A percentile compares a stretch with the other conserved stretches of the same genome.
phyloP scores from a whole-genome alignment of 1,140 invertebrate species.

The Gonioctena quinquepunctata region DNA sequence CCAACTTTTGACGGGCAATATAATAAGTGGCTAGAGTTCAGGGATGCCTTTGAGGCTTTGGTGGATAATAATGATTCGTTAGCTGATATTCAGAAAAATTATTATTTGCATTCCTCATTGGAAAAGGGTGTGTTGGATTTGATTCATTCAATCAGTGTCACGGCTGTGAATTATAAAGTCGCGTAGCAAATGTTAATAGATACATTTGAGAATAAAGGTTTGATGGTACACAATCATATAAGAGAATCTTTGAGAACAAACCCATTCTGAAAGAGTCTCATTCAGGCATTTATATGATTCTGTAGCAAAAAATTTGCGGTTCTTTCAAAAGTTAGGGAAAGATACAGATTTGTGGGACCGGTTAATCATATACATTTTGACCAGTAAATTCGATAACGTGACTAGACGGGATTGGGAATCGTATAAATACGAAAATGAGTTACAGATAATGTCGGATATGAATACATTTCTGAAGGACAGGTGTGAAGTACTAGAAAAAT shows the following conservation, averaged over 20 bases:
- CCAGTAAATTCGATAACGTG: slow-evolving; percentile 7
- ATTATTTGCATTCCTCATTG: no score
- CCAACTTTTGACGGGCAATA: background rate
- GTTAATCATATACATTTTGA: slow-evolving; percentile 7
- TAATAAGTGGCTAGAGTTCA: background rate
- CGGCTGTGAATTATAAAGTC: slow-evolving; percentile 12
- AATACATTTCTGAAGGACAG: background rate
- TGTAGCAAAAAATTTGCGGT: background rate
- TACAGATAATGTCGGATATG: slow-evolving; percentile 7
- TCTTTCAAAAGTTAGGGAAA: background rate
- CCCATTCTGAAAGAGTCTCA: slow-evolving; percentile 12
- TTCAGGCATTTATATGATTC: background rate
- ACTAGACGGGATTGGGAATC: background rate
- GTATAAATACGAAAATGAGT: background rate
- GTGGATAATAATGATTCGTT: background rate
- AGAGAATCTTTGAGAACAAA: background rate
- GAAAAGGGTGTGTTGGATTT: no score
- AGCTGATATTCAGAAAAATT: background rate
- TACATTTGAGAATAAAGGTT: slow-evolving; percentile 3
- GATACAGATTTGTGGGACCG: slow-evolving; percentile 2
- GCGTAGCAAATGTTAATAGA: slow-evolving; percentile 12
- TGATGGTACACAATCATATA: slow-evolving; percentile 23
- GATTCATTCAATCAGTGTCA: no score
- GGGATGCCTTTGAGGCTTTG: background rate
- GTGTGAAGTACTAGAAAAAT: slow-evolving; percentile 11